These are phyloP conservation scores for Anguilla pacifica DNA, from an alignment of 2,797 vertebrate genomes.

Conservation along the genomic window DNA sequence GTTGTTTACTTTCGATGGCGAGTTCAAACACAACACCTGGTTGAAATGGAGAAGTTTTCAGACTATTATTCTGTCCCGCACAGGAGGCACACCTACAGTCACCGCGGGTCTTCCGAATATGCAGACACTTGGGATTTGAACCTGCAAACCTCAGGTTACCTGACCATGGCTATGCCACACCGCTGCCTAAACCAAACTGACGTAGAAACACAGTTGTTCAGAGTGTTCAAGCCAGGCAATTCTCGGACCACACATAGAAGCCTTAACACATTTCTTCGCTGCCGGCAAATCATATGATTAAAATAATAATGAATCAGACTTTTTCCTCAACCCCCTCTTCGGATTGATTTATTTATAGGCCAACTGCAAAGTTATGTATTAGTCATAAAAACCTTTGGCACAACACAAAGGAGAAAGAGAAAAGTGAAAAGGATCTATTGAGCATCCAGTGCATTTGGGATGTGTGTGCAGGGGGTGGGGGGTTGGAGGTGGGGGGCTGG, in stretches of 20 bases:
- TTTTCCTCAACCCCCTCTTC: neutral
- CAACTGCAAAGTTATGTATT: slow-evolving; percentile 37
- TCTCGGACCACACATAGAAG: neutral
- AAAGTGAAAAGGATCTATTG: slow-evolving; percentile 25
- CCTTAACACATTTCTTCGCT: neutral
- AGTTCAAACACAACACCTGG: neutral
- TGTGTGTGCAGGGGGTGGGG: neutral
- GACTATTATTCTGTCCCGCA: neutral
- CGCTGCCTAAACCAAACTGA: neutral
- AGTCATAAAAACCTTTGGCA: slow-evolving; percentile 31
- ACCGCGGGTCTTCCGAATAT: neutral
- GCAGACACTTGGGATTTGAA: neutral
- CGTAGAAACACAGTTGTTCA: neutral
- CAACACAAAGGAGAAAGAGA: neutral
- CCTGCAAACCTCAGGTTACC: neutral
- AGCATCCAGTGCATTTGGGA: slow-evolving; percentile 6
- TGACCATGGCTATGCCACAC: neutral
- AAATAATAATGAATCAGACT: slow-evolving; percentile 38
- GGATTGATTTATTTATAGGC: slow-evolving; percentile 38
- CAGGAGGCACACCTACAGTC: neutral
- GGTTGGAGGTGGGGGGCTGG: neutral
- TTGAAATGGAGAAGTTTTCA: neutral
- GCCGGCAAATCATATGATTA: slow-evolving; percentile 23
- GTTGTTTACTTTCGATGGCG: neutral
- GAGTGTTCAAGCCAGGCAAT: neutral